Evolutionary conservation across 2,113 vertebrate genomes (phyloP).

Genomic region (Lanius collurio): DNA sequence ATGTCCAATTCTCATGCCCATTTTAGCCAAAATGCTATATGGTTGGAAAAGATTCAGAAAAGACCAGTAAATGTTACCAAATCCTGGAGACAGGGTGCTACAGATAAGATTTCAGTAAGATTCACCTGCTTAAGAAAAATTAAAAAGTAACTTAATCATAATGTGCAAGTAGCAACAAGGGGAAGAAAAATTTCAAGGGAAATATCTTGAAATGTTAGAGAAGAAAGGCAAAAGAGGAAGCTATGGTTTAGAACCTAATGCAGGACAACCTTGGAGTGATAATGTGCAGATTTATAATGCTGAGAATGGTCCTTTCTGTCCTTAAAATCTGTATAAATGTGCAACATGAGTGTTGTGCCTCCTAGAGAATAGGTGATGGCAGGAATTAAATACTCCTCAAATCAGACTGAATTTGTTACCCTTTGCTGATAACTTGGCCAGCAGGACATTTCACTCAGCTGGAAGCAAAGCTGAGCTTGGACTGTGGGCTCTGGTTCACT

Average conservation of each 20-base stretch:
- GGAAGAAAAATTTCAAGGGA: background rate
- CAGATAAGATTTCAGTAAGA: background rate
- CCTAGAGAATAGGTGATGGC: background rate
- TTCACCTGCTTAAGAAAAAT: background rate
- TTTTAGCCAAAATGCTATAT: background rate
- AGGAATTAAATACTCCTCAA: background rate
- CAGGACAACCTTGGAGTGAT: background rate
- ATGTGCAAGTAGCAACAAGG: background rate
- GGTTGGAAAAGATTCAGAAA: background rate
- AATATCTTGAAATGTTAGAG: background rate
- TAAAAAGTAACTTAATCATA: background rate
- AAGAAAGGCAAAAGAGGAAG: background rate
- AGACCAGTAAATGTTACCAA: background rate
- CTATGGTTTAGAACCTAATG: background rate
- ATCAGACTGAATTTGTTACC: background rate
- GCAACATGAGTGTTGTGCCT: background rate
- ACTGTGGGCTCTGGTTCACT: background rate
- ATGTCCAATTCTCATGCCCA: background rate
- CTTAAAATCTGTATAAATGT: background rate
- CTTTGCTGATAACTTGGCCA: background rate
- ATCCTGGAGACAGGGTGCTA: background rate
- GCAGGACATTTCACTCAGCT: background rate
- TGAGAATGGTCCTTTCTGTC: background rate
- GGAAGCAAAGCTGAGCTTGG: background rate
- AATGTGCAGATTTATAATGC: background rate